phyloP scores from a whole-genome alignment of 2,797 vertebrate species.

The Clarias platycephalus region DNA sequence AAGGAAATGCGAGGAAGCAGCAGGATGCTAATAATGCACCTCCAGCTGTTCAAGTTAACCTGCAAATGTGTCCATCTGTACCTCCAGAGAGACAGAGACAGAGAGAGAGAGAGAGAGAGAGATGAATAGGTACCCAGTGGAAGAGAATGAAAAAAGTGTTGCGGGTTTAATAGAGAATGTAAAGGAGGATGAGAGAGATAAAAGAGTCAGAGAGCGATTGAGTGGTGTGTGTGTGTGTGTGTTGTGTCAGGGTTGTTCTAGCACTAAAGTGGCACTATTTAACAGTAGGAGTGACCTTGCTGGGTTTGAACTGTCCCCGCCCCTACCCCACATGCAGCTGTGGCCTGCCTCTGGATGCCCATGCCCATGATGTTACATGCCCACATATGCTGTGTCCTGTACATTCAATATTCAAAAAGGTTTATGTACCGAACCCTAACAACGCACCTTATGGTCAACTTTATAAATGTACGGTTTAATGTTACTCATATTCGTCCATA shows the following conservation, averaged over 20 bases:
- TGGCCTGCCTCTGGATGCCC: constrained; percentile 63
- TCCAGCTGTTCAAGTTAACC: constrained; percentile 99
- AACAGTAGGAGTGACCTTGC: constrained; percentile 78
- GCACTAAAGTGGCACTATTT: constrained; percentile 66
- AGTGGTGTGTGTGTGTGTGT: not conserved
- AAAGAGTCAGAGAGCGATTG: not conserved
- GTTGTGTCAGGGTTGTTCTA: constrained; percentile 24
- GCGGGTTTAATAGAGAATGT: constrained; percentile 10
- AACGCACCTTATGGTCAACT: not conserved
- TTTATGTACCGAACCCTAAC: not conserved
- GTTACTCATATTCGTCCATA: not conserved
- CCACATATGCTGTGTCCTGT: not conserved
- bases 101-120: constrained; percentile 60
- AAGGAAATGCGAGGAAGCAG: constrained; percentile 97
- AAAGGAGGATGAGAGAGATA: constrained; percentile 17
- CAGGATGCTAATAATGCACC: constrained; percentile 98
- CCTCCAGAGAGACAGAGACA: constrained; percentile 66
- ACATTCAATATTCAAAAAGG: not conserved
- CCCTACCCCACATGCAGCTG: constrained; percentile 71
- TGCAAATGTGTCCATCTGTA: constrained; percentile 99
- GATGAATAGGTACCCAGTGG: constrained; percentile 30
- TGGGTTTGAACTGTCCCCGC: constrained; percentile 69
- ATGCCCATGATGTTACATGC: constrained; percentile 43
- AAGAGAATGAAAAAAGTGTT: constrained; percentile 34
- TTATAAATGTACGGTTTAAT: not conserved